Evolutionary conservation across 2,113 vertebrate species (phyloP), one percentile per base, ranked within the genome.

Genomic region (Dryoscopus gambensis): DNA sequence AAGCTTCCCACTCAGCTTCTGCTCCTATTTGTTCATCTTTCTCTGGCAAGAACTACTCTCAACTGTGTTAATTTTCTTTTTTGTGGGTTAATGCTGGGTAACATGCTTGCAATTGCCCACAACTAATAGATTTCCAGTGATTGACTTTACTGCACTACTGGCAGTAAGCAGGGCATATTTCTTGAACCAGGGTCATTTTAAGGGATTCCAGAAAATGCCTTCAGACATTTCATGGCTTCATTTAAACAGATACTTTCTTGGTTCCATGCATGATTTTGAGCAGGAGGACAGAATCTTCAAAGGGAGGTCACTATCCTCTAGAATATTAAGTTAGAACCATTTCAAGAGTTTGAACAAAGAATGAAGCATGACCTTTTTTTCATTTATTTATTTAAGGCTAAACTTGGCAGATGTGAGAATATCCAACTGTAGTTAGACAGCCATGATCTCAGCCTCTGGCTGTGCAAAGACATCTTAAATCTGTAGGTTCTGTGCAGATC

Each of bases 1-100:
- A 95, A 96, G 92, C 96, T 95, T 96, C 96, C 95, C 93, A 96
- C 95, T 96, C 95, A 96, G 92, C 96, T 96, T 96, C 92, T 95
- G 96, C 92, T 96, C 85, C 79, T 96, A 96, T 94, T 95, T 96
- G 95, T 96, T 96, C 93, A 93, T 96, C 83, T 87, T 93, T 84
- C 88, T 84, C 93, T 96, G 92, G 93, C 96, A 93, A 89, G 60
- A 89, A 71, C 35, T 87, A 86, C 85, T 92, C 92, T 78, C 71
- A 92, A 93, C 92, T 78, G 50, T 74, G 87, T 78, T 96, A 94
- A 94, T 97, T 93, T 93, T 96, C 76, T 40, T 88, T 90, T 92
- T 88, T 84, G 85, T 90, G 79, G 90, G 90, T 96, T 96, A 96
- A 87, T 81, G 92, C 95, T 84, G 92, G 83, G 83, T 92, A 95